These are phyloP conservation scores for Poeciliopsis gracilis DNA, from an alignment of 2,797 vertebrate species.

Conservation along the genomic window DNA sequence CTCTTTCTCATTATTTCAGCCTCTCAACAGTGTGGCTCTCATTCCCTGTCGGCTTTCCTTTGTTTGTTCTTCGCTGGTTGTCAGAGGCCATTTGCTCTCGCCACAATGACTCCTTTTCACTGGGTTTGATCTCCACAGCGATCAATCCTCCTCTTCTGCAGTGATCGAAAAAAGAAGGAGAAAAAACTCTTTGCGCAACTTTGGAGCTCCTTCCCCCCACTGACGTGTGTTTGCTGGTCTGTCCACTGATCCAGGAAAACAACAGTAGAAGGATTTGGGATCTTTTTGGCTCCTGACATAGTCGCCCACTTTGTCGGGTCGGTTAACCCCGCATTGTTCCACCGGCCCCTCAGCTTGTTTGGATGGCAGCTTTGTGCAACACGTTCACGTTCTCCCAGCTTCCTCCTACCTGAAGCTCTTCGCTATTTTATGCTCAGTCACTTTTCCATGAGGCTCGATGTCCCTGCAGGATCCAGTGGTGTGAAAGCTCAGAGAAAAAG, in stretches of 20 bases:
- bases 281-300: conserved; percentile 58
- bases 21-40: conserved; percentile 34
- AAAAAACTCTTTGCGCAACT: conserved; percentile 41
- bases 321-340: conserved; percentile 67
- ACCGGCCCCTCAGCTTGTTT: conserved; percentile 43
- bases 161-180: conserved; percentile 57
- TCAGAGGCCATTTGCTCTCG: conserved; percentile 72
- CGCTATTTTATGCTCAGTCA: conserved; percentile 48
- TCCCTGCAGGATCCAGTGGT: conserved; percentile 69
- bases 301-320: conserved; percentile 68
- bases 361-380: conserved; percentile 31
- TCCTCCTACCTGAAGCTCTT: conserved; percentile 57
- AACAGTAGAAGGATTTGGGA: conserved; percentile 58
- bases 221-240: conserved; percentile 50
- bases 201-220: conserved; percentile 24
- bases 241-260: conserved; percentile 57
- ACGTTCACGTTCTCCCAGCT: conserved; percentile 24
- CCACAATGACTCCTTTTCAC: conserved; percentile 72
- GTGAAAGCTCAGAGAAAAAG: conserved; percentile 67
- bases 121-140: conserved; percentile 72
- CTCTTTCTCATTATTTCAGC: conserved; percentile 39
- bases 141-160: conserved; percentile 62
- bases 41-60: conserved; percentile 54
- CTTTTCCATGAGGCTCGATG: conserved; percentile 29
- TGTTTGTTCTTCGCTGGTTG: conserved; percentile 72